Evolutionary conservation across 2,797 vertebrate genomes (phyloP), one percentile per base, ranked within the genome.

Genomic region (Prunella strophiata): DNA sequence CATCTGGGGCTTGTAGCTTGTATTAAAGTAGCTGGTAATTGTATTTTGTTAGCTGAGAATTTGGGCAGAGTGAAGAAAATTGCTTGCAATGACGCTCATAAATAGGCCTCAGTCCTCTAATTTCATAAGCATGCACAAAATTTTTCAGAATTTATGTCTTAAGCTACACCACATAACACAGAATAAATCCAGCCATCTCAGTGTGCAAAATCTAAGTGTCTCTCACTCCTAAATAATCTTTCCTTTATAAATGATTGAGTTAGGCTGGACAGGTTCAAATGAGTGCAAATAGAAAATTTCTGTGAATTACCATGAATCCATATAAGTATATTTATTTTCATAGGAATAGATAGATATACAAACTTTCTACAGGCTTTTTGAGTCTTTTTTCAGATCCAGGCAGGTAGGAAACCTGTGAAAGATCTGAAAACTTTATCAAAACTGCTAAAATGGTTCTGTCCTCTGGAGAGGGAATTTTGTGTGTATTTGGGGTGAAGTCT

Each of bases 91-190:
- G 34, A 16, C 58, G 9, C 7, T 61, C 32, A 13, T 38, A 65
- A 34, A 26, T 3, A 36, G 29, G 10, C 5, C 19, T 50, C 11
- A 2, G 34, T 52, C 13, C 19, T 77, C 36, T 52, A 32, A 61
- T 52, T 71, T 76, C 15, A 36, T 58, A 73, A 76, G 23, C 1
- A 2, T 4, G 2, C 2, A 17, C 4, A 65, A 4, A 30, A 34
- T 27, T 30, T 30, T 73, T 63, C 30, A 63, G 45, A 66, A 51
- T 63, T 42, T 45, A 45, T 6, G 2, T 73, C 15, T 82, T 54
- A 15, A 80, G 3, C 2, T 48, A 7, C 2, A 4, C 4, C 4
- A 54, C 5, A 19, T 58, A 54, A n/a, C 8, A n/a, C 1, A 11
- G 57, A 90, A 80, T 26, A 63, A 74, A 59, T 50, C 9, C 19